Evolutionary conservation across 2,888 invertebrate genomes (phyloP).

Genomic region (Adela reaumurella): DNA sequence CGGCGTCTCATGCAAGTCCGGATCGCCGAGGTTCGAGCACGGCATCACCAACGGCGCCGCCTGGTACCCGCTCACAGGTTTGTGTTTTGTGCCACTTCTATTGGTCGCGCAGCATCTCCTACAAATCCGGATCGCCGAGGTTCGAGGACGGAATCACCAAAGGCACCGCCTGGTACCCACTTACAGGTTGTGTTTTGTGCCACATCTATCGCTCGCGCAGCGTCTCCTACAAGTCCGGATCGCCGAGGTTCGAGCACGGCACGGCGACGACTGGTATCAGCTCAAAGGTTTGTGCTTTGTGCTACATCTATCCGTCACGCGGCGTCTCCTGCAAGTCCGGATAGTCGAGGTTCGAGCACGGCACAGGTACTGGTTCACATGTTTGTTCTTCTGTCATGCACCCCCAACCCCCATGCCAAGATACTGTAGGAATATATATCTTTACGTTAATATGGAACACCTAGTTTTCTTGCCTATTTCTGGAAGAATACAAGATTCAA

Average conservation of each 20-base stretch:
- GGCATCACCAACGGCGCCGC: conserved; percentile 94
- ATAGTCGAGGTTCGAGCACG: conserved; percentile 73
- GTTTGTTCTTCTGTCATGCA: conserved; percentile 20
- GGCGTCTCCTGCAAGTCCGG: conserved; percentile 79
- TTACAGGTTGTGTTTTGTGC: conserved; percentile 57
- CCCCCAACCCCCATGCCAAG: not conserved
- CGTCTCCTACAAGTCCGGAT: conserved; percentile 73
- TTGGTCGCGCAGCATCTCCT: conserved; percentile 74
- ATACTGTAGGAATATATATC: no score
- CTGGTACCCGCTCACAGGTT: conserved; percentile 85
- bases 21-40: conserved; percentile 71
- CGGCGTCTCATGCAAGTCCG: conserved; percentile 77
- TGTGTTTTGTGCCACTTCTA: not conserved
- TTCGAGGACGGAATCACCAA: conserved; percentile 91
- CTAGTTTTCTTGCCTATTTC: no score
- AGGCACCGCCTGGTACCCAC: conserved; percentile 90
- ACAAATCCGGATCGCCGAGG: conserved; percentile 68
- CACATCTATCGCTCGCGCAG: conserved; percentile 60
- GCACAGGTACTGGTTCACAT: conserved; percentile 89
- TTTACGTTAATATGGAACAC: no score
- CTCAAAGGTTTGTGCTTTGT: conserved; percentile 58
- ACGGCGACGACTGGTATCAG: conserved; percentile 93
- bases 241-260: conserved; percentile 77
- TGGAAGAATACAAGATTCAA: no score
- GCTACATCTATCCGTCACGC: conserved; percentile 48